A percentile compares a stretch with the other conserved stretches of the same genome.
phyloP scores from a whole-genome alignment of 2,797 vertebrate species.

The Gobionotothen gibberifrons region DNA sequence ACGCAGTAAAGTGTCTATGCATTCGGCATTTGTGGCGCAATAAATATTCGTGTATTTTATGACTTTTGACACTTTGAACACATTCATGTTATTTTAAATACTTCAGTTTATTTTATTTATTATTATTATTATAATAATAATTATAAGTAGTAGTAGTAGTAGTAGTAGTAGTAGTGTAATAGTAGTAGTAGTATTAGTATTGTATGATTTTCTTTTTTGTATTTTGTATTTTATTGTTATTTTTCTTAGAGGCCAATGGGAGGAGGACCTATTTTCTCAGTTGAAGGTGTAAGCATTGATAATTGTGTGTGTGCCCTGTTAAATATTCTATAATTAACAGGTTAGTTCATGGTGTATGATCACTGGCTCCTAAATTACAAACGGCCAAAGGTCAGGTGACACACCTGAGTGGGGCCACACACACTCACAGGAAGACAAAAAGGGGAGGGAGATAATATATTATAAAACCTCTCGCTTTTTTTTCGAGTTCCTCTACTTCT shows the following conservation, averaged over 20 bases:
- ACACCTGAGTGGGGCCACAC: slow-evolving; percentile 23
- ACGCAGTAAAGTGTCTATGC: slow-evolving; percentile 2
- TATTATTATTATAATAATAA: not conserved
- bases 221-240: not conserved
- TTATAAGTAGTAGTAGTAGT: not conserved
- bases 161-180: not conserved
- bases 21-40: not conserved
- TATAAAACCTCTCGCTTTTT: slow-evolving; percentile 3
- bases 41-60: not conserved
- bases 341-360: slow-evolving; percentile 25
- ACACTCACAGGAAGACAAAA: not conserved
- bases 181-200: not conserved
- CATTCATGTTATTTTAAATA: not conserved
- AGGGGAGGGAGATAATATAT: not conserved
- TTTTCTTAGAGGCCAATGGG: not conserved
- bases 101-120: too few relatives aligned
- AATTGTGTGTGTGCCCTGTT: not conserved
- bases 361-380: slow-evolving; percentile 21
- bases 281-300: not conserved
- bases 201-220: too few relatives aligned
- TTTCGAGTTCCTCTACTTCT: not conserved
- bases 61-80: not conserved
- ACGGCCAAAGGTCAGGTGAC: slow-evolving; percentile 45
- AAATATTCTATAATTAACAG: slow-evolving; percentile 25
- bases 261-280: not conserved